Evolutionary conservation across 2,113 vertebrate genomes (phyloP), one percentile per base, ranked within the genome.

Genomic region (Fulmarus glacialis): DNA sequence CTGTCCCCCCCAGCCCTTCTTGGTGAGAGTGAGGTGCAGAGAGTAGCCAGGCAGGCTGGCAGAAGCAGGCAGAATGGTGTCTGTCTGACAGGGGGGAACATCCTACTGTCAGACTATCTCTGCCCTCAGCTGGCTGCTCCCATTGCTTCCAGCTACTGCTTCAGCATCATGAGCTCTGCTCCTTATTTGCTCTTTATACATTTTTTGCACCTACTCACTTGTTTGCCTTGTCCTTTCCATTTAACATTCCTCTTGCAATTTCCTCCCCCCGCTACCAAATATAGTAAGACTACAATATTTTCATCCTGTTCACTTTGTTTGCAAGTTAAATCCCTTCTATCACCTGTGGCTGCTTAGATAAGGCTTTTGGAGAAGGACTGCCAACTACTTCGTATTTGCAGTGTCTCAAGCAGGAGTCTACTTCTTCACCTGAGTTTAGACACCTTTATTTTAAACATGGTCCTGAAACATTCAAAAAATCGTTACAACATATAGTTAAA

Each of bases 401-500:
- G 34, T 40, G 29, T 83, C 56, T 59, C 82, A 75, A 56, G 30
- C 12, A 38, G n/a, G 23, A 43, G 77, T 43, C 60, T 58, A 45
- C 9, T 62, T 68, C 48, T 52, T 72, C n/a, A 32, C 11, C 21
- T 13, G 26, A 68, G 14, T 48, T 93, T 64, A 80, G 53, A 68
- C 48, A 56, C 7, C 40, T 83, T 53, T 19, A 14, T 29, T 77
- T 68, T 8, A 89, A 91, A 80, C 11, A 29, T 6, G 17, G 3
- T 9, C 8, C 52, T 40, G 20, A 81, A 91, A 73, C 15, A 52
- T 9, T 34, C 1, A 30, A 43, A 92, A 55, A 75, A 45, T 1
- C 0, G 0, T 64, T 77, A 89, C 18, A 89, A 38, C 6, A 36
- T 19, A 3, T 2, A 43, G 30, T 82, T 62, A 70, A 21, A 40